Conservation (phyloP, 2,888 invertebrate species). For the Argyra leucocephala region DNA sequence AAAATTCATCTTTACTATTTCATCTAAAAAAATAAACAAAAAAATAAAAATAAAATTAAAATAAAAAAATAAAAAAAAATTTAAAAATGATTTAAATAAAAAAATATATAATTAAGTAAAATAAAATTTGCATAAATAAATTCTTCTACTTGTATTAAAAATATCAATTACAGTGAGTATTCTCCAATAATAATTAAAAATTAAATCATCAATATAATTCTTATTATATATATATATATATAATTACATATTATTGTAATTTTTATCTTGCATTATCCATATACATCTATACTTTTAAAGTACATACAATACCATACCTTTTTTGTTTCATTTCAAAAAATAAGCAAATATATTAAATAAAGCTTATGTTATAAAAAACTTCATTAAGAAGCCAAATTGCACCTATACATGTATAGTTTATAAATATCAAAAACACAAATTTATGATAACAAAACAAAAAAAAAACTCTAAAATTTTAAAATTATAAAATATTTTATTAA, state of each 20-base stretch:
- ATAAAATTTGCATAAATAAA: too few relatives aligned
- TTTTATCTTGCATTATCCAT: background rate
- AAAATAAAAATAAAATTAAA: background rate
- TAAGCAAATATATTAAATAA: slow-evolving; percentile 6
- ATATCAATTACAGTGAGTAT: too few relatives aligned
- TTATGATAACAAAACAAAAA: background rate
- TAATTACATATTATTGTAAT: background rate
- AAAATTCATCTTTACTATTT: background rate
- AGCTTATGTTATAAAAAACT: slow-evolving; percentile 4
- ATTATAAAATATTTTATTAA: too few relatives aligned
- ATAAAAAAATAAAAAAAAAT: too few relatives aligned
- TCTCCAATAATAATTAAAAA: too few relatives aligned
- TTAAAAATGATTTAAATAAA: too few relatives aligned
- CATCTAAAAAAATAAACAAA: background rate
- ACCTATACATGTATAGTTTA: background rate
- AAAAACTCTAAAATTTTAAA: too few relatives aligned
- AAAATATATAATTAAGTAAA: too few relatives aligned
- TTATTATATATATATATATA: too few relatives aligned
- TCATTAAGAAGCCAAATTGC: background rate
- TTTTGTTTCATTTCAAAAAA: background rate
- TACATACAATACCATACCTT: background rate
- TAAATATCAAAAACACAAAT: background rate
- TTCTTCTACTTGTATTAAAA: too few relatives aligned
- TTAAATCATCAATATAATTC: too few relatives aligned
- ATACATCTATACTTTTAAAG: background rate